These are phyloP conservation scores for Margarornis squamiger DNA, from an alignment of 2,797 vertebrate genomes.

Conservation along the genomic window DNA sequence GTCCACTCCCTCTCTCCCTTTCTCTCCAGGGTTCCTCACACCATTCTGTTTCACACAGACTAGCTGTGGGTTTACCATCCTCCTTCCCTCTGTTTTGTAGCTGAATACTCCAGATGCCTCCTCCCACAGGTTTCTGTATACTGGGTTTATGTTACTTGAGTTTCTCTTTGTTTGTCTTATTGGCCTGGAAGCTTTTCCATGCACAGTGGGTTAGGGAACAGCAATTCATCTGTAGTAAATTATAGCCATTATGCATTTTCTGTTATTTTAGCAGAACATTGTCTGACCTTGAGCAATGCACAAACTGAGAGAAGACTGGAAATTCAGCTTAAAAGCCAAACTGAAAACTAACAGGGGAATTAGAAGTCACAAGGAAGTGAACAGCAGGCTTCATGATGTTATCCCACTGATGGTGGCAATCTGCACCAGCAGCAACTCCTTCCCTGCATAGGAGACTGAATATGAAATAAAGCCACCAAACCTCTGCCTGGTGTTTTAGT, in stretches of 20 bases:
- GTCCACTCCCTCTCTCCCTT: not conserved
- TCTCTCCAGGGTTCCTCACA: not conserved
- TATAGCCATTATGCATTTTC: not conserved
- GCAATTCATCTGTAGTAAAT: not conserved
- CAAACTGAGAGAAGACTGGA: not conserved
- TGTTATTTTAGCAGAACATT: not conserved
- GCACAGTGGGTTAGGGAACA: not conserved
- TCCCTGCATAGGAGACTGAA: not conserved
- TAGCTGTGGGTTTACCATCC: not conserved
- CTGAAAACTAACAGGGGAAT: not conserved
- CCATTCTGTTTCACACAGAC: not conserved
- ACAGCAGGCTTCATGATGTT: not conserved
- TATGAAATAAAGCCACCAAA: not conserved
- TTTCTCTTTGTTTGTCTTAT: not conserved
- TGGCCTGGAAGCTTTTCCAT: not conserved
- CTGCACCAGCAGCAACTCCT: not conserved
- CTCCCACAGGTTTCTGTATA: not conserved
- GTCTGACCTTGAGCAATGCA: not conserved
- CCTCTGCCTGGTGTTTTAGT: not conserved
- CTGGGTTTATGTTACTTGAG: not conserved
- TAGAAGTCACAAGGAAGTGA: not conserved
- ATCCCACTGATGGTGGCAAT: accelerated
- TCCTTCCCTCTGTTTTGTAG: not conserved
- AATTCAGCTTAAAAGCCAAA: not conserved
- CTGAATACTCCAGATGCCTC: not conserved